Base-by-base conservation (phyloP, 2,888 invertebrate genomes). In the Caenorhabditis sp. region DNA sequence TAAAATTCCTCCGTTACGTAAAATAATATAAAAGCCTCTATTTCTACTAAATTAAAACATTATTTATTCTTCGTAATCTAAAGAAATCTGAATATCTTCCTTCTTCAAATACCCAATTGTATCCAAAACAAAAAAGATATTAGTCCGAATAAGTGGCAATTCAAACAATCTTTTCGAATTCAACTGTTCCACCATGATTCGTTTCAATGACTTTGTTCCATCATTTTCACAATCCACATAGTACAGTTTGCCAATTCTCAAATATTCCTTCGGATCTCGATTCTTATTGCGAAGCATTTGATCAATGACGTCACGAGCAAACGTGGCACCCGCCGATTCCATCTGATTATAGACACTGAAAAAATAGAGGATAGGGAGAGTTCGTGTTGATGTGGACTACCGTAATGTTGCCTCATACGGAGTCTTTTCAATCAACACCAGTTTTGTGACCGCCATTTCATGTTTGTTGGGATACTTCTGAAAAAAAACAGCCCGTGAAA, bases 51-150 rank as follows among this genome's bases (percentile, higher is more conserved):
- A n/a, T n/a, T n/a, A n/a, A n/a, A n/a, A n/a, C n/a, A n/a, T n/a
- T 50, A 8, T 38, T 36, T 31, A 31, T 7, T 59, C 43, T 23
- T 63, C 63, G 21, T 61, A 53, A 21, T 65, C 58, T 14, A 70
- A 50, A 17, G 27, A 65, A 62, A 70, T 53, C 14, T 63, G 49
- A 38, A 58, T 38, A 26, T 56, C 62, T n/a, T 61, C 62, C 23
- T 67, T 67, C 27, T 56, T 43, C 20, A 67, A 26, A 60, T 50
- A 59, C 0, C 36, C 54, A 36, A 67, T 31, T 17, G 56, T 20
- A 25, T 71, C 70, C 2, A 71, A 50, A 38, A 71, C 23, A 10
- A 71, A 52, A 12, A 52, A 54, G 20, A 67, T 53, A 26, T 52
- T 20, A 52, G 20, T 61, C 7, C 49, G 65, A 65, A 66, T 61